Percentiles rank a stretch among this genome's conserved stretches.
These are phyloP conservation scores for Cinara cedri DNA, from an alignment of 2,888 invertebrate species.

Conservation along the genomic window DNA sequence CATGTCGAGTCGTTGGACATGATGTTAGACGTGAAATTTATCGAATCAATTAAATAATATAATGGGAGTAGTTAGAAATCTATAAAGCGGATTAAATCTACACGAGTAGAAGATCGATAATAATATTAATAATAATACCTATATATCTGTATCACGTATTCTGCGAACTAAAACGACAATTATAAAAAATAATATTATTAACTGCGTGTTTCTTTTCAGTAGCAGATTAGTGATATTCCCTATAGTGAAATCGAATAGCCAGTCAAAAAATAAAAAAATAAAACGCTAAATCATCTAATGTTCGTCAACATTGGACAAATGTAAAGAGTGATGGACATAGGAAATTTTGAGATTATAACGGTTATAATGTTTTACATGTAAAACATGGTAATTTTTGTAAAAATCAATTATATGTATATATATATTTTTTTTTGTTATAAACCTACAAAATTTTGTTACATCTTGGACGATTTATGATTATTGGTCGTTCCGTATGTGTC, in stretches of 20 bases:
- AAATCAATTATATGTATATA: too few species aligned
- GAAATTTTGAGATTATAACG: too few species aligned
- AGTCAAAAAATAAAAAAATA: not conserved
- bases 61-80: not conserved
- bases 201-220: not conserved
- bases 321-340: too few species aligned
- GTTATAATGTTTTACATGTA: too few species aligned
- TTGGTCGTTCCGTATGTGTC: too few species aligned
- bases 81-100: not conserved
- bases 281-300: not conserved
- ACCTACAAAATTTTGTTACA: too few species aligned
- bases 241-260: not conserved
- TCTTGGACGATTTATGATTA: too few species aligned
- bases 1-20: not conserved
- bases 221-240: constrained; percentile 8
- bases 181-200: too few species aligned
- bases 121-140: not conserved
- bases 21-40: not conserved
- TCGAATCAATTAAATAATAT: not conserved
- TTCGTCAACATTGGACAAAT: too few species aligned
- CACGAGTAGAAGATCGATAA: not conserved
- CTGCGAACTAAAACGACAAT: not conserved
- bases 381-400: too few species aligned
- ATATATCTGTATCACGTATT: constrained; percentile 4
- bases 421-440: too few species aligned